phyloP scores from a whole-genome alignment of 2,113 vertebrate species.

The Zosterops lateralis region DNA sequence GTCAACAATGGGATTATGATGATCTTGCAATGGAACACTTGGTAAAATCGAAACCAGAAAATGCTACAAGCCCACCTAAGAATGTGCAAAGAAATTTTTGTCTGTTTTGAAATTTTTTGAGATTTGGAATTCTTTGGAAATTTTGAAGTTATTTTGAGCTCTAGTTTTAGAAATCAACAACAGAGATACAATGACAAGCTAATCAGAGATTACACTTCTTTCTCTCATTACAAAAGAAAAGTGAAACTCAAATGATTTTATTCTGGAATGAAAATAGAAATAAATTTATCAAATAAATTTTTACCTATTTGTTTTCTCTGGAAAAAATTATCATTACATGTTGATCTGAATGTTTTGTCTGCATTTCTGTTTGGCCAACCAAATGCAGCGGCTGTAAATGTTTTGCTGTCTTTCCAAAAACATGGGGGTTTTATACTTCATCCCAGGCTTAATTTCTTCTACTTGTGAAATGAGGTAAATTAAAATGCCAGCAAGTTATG shows the following conservation, averaged over 20 bases:
- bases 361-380: neutral
- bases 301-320: rapidly evolving
- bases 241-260: neutral
- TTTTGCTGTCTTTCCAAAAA: neutral
- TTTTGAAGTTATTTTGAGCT: neutral
- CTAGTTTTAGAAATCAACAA: neutral
- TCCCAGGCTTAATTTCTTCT: neutral
- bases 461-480: neutral
- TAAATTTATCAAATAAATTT: neutral
- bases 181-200: neutral
- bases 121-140: neutral
- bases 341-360: neutral
- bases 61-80: neutral
- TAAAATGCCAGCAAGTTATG: neutral
- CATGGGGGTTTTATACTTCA: neutral
- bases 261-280: neutral
- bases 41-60: neutral
- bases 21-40: neutral
- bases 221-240: neutral
- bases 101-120: too few species aligned
- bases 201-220: neutral
- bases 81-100: rapidly evolving
- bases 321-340: neutral
- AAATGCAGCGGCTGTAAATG: neutral
- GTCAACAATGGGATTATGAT: neutral